Evolutionary conservation across 2,113 vertebrate species (phyloP).

Genomic region (Myrmecophaga tridactyla): DNA sequence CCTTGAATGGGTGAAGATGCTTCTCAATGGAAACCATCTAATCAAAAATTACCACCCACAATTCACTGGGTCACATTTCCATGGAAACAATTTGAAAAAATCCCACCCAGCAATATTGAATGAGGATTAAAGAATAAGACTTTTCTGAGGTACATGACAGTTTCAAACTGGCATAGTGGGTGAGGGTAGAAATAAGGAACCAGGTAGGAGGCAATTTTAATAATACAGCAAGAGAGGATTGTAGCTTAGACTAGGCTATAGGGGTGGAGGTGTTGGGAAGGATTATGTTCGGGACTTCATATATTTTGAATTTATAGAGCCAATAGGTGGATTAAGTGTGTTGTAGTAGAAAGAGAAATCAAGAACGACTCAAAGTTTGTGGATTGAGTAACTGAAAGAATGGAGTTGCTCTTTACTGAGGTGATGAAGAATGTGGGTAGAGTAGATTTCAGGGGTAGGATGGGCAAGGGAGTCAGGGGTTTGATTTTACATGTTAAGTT

Average conservation of each 20-base stretch:
- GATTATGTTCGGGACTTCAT: not conserved
- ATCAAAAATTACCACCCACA: no score
- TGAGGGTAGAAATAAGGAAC: not conserved
- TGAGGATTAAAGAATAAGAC: no score
- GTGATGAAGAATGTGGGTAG: not conserved
- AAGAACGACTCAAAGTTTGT: not conserved
- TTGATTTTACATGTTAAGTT: not conserved
- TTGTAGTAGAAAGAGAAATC: not conserved
- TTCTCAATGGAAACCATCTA: no score
- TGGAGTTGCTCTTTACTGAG: not conserved
- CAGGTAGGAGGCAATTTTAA: not conserved
- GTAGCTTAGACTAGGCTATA: not conserved
- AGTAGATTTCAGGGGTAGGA: not conserved
- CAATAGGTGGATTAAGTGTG: not conserved
- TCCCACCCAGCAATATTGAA: no score
- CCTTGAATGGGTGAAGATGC: no score
- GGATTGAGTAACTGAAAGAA: not conserved
- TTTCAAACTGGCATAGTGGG: no score
- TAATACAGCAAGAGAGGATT: not conserved
- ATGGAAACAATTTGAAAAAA: no score
- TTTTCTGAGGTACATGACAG: no score
- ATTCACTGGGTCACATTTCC: no score
- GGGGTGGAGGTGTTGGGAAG: not conserved
- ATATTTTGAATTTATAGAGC: not conserved
- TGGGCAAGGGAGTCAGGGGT: not conserved